These are phyloP conservation scores for Drosophila robusta DNA, from an alignment of 2,888 invertebrate genomes.

Conservation along the genomic window DNA sequence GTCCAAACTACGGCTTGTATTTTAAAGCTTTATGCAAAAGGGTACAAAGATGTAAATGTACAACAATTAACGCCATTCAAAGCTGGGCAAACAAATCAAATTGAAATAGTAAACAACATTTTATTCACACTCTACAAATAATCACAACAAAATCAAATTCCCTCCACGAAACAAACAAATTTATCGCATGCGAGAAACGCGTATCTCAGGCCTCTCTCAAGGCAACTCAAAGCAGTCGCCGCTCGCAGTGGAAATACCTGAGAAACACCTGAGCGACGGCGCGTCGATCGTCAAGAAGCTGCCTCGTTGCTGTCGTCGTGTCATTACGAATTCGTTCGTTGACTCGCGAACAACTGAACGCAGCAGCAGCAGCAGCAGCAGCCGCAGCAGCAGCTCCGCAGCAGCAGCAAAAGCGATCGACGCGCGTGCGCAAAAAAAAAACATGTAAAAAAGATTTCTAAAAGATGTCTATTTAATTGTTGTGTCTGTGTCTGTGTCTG, in stretches of 20 bases:
- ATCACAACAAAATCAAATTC: conserved; percentile 8
- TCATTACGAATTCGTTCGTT: conserved; percentile 83
- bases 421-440: conserved; percentile 68
- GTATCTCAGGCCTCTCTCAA: conserved; percentile 20
- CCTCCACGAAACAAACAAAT: background rate
- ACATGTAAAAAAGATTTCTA: conserved; percentile 29
- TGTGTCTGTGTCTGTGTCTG: background rate
- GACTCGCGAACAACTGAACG: conserved; percentile 64
- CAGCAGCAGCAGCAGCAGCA: conserved; percentile 18
- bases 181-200: conserved; percentile 67
- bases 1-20: background rate
- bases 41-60: conserved; percentile 2
- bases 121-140: conserved; percentile 35
- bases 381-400: conserved; percentile 21
- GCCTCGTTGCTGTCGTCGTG: conserved; percentile 52
- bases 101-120: conserved; percentile 30
- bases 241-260: conserved; percentile 24
- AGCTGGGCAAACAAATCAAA: conserved; percentile 9
- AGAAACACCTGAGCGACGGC: conserved; percentile 31
- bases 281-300: conserved; percentile 26
- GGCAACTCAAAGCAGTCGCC: conserved; percentile 12
- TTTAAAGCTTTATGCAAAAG: background rate
- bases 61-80: conserved; percentile 14
- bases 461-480: conserved; percentile 14
- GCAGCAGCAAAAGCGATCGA: conserved; percentile 45